Evolutionary conservation across 2,113 vertebrate species (phyloP), one percentile per base, ranked within the genome.

Genomic region (Erpornis zantholeuca): DNA sequence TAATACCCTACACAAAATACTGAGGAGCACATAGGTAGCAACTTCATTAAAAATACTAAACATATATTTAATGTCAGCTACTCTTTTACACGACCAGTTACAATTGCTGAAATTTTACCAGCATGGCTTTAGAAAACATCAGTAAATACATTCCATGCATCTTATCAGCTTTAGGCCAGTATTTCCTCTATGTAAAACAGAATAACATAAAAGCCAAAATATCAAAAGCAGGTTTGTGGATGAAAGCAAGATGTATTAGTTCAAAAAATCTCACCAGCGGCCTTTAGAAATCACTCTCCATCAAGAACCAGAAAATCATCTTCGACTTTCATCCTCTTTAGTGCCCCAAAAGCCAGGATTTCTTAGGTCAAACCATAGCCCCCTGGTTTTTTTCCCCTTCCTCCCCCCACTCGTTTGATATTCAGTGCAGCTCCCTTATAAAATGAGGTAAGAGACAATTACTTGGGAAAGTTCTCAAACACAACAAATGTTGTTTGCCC

Each of bases 201-300:
- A 53, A 2, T 8, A 92, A 88, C 6, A n/a, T 15, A 68, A 86
- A 56, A 73, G 11, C 2, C 49, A 50, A 81, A 52, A 86, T 18
- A 77, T 17, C 61, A 76, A 60, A 78, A 68, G 19, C 24, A 19
- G 2, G 44, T 86, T 12, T 53, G 42, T 40, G n/a, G 54, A 92
- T 25, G 63, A 91, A 91, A 85, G 12, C 5, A 27, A 64, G 18
- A 57, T 9, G 5, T 9, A 25, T 47, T 44, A 63, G 11, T 33
- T 47, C 0, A 42, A 53, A 64, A 71, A 71, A 56, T 1, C 9
- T 3, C 36, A 65, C 9, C 28, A 64, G 1, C 11, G 15, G 33
- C 19, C 49, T 86, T 82, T 52, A 49, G 49, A 78, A 82, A 22
- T 60, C 15, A 3, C 13, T 53, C 15, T 35, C 11, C 14, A 69